Base-by-base conservation (phyloP, 1,140 invertebrate genomes). In the Macrosteles quadrilineatus region DNA sequence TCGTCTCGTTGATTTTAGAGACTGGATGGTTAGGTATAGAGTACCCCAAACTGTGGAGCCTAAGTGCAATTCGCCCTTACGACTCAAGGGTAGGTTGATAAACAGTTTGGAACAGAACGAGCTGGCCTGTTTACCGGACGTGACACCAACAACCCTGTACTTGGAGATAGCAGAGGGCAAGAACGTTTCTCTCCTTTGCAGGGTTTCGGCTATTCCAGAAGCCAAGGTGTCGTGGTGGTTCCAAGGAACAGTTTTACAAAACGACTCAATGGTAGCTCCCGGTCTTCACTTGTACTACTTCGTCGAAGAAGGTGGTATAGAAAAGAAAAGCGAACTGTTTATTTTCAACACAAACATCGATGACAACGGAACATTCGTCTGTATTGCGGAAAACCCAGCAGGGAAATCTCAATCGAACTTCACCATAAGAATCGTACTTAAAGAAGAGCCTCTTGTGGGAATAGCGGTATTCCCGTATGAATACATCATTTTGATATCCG, bases 281-380 rank as follows among this genome's bases (percentile, higher is more conserved):
- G 88, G 88, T 59, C 78, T 87, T 53, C 87, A 87, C 76, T 81
- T 89, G 74, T 84, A 87, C 68, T 90, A 88, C 80, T 88, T 85
- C 73, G 82, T 88, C 2, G 88, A 91, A 77, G 88, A 87, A 76
- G 88, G 87, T 17, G 81, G 82, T 2, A 85, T 86, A 67, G 88
- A 91, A 75, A 90, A 91, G 78, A 86, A 85, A 69, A 90, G 89
- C 75, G 90, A 91, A 79, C 81, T 92, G 27, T 87, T 89, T 76
- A 91, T 92, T 73, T 88, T 87, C 72, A 90, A 91, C 77, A 85
- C 89, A 23, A 89, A 87, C 27, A 83, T 83, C 43, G 89, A 90
- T 69, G 89, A 91, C 69, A 93, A 94, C 73, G 93, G 93, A 1
- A 91, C 88, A 2, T 95, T 92, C 76, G 85, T 88, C 0, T 95